Evolutionary conservation across 2,888 invertebrate species (phyloP).

Genomic region (Ormyrus pomaceus): DNA sequence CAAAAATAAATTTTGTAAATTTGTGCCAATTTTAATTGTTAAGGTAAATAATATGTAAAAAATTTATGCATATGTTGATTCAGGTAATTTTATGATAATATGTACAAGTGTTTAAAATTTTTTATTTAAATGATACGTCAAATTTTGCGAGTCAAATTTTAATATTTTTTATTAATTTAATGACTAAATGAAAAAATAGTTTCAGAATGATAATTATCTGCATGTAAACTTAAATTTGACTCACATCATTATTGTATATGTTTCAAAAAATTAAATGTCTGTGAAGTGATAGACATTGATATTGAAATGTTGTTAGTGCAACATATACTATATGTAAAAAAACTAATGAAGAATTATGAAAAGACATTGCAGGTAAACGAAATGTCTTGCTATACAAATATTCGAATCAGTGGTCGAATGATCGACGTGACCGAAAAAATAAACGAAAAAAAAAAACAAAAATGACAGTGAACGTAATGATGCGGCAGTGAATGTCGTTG

Average conservation of each 20-base stretch:
- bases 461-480: constrained; percentile 39
- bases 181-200: too few relatives aligned
- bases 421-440: constrained; percentile 6
- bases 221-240: not conserved
- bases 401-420: constrained; percentile 22
- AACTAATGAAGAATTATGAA: constrained; percentile 3
- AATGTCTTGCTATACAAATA: constrained; percentile 51
- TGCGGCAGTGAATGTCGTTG: constrained; percentile 32
- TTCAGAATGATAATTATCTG: too few relatives aligned
- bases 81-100: not conserved
- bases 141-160: constrained; percentile 16
- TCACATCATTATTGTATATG: not conserved
- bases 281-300: constrained; percentile 33
- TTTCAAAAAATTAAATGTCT: constrained; percentile 14
- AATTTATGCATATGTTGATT: not conserved
- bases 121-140: constrained; percentile 1
- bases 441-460: constrained; percentile 7
- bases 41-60: not conserved
- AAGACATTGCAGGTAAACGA: constrained; percentile 31
- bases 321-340: constrained; percentile 9
- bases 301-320: constrained; percentile 35
- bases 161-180: not conserved
- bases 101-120: constrained; percentile 1
- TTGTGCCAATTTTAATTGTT: not conserved
- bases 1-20: not conserved